phyloP scores from a whole-genome alignment of 2,797 vertebrate genomes.

The Coendou prehensilis region DNA sequence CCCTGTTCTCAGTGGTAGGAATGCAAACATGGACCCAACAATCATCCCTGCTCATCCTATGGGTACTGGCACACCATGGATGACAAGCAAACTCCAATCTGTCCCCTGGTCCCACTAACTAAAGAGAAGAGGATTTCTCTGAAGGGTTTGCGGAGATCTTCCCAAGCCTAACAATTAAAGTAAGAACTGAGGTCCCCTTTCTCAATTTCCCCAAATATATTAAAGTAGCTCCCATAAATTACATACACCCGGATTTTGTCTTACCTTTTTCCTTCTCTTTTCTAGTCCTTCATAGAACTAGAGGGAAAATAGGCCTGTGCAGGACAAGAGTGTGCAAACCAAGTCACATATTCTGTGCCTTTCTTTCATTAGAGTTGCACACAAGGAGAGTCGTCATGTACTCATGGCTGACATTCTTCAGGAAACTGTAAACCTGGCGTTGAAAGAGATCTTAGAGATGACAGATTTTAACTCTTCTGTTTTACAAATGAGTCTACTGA shows the following conservation, averaged over 20 bases:
- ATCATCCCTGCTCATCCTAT: too few relatives aligned
- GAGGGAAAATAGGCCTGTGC: neutral
- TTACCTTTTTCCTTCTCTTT: neutral
- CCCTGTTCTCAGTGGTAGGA: neutral
- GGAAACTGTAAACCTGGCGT: slow-evolving; percentile 26
- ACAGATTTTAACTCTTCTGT: slow-evolving; percentile 53
- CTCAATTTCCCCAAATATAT: neutral
- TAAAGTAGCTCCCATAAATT: neutral
- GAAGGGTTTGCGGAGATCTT: neutral
- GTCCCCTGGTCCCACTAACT: neutral
- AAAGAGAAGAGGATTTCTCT: neutral
- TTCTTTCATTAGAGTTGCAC: neutral
- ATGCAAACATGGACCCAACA: neutral
- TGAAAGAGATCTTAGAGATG: slow-evolving; percentile 52
- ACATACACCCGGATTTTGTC: neutral
- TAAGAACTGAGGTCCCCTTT: neutral
- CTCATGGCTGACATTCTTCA: neutral
- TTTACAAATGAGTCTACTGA: slow-evolving; percentile 57
- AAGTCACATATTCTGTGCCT: neutral
- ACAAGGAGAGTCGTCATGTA: neutral
- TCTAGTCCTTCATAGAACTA: neutral
- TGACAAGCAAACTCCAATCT: neutral
- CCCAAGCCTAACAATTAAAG: neutral
- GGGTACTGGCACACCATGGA: neutral
- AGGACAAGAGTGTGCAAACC: neutral